Conservation (phyloP, 2,888 invertebrate species). For the Tipula confusa region DNA sequence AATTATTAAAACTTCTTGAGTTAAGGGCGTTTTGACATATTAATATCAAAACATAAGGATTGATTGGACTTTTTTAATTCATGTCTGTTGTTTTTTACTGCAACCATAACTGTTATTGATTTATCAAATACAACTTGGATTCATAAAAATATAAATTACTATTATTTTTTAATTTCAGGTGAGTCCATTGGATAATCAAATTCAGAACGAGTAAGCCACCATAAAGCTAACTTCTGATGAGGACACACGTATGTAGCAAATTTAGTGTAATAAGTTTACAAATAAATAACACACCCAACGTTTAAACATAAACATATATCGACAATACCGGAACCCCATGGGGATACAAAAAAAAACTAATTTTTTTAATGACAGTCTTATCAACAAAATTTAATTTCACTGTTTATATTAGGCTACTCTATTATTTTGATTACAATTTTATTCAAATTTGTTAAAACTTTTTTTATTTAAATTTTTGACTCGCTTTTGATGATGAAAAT, state of each 20-base stretch:
- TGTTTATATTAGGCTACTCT: not conserved
- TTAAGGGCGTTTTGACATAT: no score
- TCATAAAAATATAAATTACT: not conserved
- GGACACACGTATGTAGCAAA: not conserved
- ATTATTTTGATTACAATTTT: conserved; percentile 25
- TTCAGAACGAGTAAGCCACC: not conserved
- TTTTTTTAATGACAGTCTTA: conserved; percentile 16
- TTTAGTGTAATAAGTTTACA: no score
- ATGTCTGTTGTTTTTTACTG: no score
- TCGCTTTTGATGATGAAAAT: conserved; percentile 9
- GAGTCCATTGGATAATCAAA: not conserved
- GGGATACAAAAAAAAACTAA: not conserved
- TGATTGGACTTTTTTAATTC: no score
- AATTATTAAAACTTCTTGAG: no score
- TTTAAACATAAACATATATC: not conserved
- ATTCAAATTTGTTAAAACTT: conserved; percentile 14
- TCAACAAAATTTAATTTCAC: conserved; percentile 3
- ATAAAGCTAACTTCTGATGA: not conserved
- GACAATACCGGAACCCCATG: not conserved
- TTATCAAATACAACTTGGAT: no score
- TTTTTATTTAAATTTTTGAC: not conserved
- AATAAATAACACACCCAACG: no score
- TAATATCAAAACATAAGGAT: no score
- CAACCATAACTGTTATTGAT: no score
- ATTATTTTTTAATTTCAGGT: not conserved